Evolutionary conservation across 1,140 invertebrate genomes (phyloP), one percentile per base, ranked within the genome.

Genomic region (Chironomus striatipennis): DNA sequence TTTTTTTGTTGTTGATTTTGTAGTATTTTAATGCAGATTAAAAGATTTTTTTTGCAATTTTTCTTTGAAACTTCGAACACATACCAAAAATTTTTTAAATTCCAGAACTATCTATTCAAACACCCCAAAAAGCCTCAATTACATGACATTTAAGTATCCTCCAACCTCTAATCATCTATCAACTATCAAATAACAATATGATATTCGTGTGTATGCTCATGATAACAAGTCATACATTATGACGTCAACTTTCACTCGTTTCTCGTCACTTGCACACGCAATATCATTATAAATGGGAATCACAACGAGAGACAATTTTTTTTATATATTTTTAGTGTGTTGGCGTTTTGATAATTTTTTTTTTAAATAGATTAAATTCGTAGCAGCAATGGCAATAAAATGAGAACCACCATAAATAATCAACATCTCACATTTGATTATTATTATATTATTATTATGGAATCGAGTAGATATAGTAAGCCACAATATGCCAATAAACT

Each of bases 331-430:
- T 10, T 47, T 47, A 10, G 15, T 47, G 43, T 47, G 43, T 47
- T 47, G 43, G 43, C 43, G 43, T 47, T 10, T 47, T 9, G 43
- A 47, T 47, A 47, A 47, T 15, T 10, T 47, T 47, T 10, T 47
- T 47, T 10, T 10, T 10, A 8, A 47, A 47, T 10, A 47, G 43
- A 9, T 10, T n/a, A n/a, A n/a, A n/a, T n/a, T n/a, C n/a, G n/a
- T n/a, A n/a, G n/a, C n/a, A n/a, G n/a, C n/a, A 10, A 8, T 15
- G 7, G 43, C 15, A 47, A 15, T 47, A 47, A 47, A 47, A 4
- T 47, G 43, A 47, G 47, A 57, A n/a, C 17, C n/a, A 8, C 17
- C 64, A 67, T 67, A 67, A 67, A 67, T 18, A 67, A 67, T 67
- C 64, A 17, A 15, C 64, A 67, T 67, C 7, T 67, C 64, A 67